phyloP scores from a whole-genome alignment of 1,140 invertebrate genomes.

The Metopolophium dirhodum region DNA sequence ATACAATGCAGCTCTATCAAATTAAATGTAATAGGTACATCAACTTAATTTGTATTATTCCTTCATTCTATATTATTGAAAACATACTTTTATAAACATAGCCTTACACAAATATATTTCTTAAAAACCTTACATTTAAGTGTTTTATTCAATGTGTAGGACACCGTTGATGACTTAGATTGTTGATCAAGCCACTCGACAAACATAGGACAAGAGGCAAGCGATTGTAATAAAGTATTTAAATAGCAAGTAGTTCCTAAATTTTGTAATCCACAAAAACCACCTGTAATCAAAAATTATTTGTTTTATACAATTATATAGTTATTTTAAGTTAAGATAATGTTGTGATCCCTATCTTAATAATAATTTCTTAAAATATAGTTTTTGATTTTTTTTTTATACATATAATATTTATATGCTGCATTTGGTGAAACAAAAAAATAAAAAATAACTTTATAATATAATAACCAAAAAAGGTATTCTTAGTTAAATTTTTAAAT shows the following conservation, averaged over 20 bases:
- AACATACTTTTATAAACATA: neutral
- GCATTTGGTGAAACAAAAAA: no score
- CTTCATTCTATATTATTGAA: neutral
- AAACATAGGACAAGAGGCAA: conserved; percentile 82
- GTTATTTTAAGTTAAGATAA: neutral
- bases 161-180: conserved; percentile 43
- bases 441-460: no score
- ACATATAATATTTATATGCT: no score
- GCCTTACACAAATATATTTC: neutral
- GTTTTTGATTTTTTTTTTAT: no score
- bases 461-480: no score
- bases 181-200: conserved; percentile 70
- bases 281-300: conserved; percentile 65
- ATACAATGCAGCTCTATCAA: no score
- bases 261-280: conserved; percentile 81
- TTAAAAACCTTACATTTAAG: conserved; percentile 32
- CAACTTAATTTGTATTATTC: neutral
- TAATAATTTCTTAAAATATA: no score
- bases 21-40: no score
- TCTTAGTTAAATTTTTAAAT: no score
- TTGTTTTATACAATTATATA: neutral
- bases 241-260: conserved; percentile 86
- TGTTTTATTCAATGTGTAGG: conserved; percentile 37
- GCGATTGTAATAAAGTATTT: conserved; percentile 82
- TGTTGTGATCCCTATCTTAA: neutral